These are phyloP conservation scores for Huso huso DNA, from an alignment of 2,797 vertebrate species.

Conservation along the genomic window DNA sequence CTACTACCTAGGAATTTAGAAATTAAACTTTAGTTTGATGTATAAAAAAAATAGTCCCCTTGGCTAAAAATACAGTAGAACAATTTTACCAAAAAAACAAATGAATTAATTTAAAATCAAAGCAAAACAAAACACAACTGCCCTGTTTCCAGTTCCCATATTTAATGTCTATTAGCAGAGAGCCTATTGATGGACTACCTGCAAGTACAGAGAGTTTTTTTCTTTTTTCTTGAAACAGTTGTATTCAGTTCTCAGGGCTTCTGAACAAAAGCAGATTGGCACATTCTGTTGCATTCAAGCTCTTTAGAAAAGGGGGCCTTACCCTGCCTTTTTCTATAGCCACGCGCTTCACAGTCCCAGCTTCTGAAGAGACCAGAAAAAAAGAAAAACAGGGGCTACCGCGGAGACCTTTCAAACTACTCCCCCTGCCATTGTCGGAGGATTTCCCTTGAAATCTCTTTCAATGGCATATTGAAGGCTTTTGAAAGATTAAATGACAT, in stretches of 20 bases:
- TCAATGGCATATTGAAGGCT: conserved; percentile 57
- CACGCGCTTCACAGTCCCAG: conserved; percentile 43
- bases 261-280: conserved; percentile 47
- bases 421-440: conserved; percentile 42
- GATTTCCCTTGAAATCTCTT: conserved; percentile 56
- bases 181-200: conserved; percentile 32
- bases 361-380: conserved; percentile 31
- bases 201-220: conserved; percentile 25
- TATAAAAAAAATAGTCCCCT: conserved; percentile 17
- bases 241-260: conserved; percentile 41
- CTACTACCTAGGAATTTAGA: conserved; percentile 20
- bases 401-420: conserved; percentile 45
- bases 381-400: conserved; percentile 22
- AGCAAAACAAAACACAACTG: conserved; percentile 1
- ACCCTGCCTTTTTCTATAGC: conserved; percentile 32
- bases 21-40: conserved; percentile 24
- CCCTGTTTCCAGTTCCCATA: conserved; percentile 25
- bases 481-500: conserved; percentile 62
- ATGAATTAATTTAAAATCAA: conserved; percentile 3
- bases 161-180: conserved; percentile 47
- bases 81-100: conserved; percentile 7
- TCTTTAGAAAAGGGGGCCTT: conserved; percentile 27
- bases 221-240: conserved; percentile 42
- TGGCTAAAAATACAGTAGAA: conserved; percentile 11
- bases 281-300: conserved; percentile 39